These are phyloP conservation scores for Misgurnus mizolepis DNA, from an alignment of 2,113 vertebrate species.

Conservation along the genomic window DNA sequence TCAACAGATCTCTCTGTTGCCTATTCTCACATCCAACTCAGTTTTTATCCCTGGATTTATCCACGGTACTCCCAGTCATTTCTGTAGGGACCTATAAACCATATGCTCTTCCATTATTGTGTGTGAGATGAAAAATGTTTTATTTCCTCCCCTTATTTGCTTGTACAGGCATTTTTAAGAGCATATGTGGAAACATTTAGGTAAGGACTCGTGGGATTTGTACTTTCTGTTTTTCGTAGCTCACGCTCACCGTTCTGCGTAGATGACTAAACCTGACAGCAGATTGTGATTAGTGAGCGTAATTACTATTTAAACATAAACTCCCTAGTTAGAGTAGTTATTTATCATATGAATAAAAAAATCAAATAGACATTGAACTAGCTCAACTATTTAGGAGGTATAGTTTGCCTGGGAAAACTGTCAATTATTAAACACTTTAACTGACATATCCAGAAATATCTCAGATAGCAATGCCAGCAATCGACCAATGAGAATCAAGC, in stretches of 20 bases:
- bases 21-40: background rate
- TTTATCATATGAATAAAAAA: too few relatives aligned
- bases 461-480: background rate
- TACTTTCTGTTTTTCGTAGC: background rate
- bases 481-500: background rate
- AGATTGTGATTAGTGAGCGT: background rate
- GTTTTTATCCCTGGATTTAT: background rate
- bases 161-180: slow-evolving; percentile 3
- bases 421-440: background rate
- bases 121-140: background rate
- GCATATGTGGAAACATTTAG: slow-evolving; percentile 25
- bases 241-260: background rate
- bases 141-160: background rate
- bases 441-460: too few relatives aligned
- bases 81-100: slow-evolving; percentile 11
- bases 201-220: background rate
- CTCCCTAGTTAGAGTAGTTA: too few relatives aligned
- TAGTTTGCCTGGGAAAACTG: background rate
- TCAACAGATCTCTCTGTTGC: background rate
- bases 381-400: too few relatives aligned
- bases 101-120: slow-evolving; percentile 3
- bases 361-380: too few relatives aligned
- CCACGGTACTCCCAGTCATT: background rate
- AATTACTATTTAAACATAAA: too few relatives aligned
- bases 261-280: background rate